phyloP scores from a whole-genome alignment of 1,140 invertebrate species.

The Matsumurasca onukii region DNA sequence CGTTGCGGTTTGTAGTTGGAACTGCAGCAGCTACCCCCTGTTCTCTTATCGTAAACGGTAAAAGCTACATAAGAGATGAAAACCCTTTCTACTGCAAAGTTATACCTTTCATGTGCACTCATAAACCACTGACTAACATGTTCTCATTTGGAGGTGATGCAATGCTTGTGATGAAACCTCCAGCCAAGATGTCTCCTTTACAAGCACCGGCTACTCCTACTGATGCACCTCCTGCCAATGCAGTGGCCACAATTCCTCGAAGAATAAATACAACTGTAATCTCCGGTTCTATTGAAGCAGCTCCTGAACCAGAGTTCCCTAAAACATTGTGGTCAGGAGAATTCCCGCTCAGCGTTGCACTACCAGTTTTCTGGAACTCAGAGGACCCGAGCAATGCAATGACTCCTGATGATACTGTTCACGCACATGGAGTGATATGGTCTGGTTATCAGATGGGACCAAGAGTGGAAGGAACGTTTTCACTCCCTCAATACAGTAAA shows the following conservation, averaged over 20 bases:
- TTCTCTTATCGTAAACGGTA: slow-evolving; percentile 30
- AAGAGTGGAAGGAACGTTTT: slow-evolving; percentile 29
- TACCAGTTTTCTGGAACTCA: slow-evolving; percentile 34
- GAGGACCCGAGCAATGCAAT: slow-evolving; percentile 10
- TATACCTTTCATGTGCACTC: slow-evolving; percentile 34
- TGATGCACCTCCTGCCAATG: too few species aligned
- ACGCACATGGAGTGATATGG: slow-evolving; percentile 35
- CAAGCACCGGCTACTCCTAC: neutral
- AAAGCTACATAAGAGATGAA: slow-evolving; percentile 8
- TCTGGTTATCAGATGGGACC: slow-evolving; percentile 31
- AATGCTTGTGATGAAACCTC: slow-evolving; percentile 29
- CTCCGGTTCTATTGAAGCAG: slow-evolving; percentile 27
- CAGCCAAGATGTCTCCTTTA: slow-evolving; percentile 23
- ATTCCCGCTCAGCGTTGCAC: slow-evolving; percentile 28
- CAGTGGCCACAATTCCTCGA: too few species aligned
- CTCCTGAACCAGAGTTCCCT: neutral
- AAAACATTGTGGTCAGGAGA: slow-evolving; percentile 34
- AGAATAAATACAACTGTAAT: slow-evolving; percentile 31
- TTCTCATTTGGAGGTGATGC: slow-evolving; percentile 35
- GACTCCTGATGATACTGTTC: slow-evolving; percentile 4
- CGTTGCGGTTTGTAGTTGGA: neutral
- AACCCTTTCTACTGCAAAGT: slow-evolving; percentile 34
- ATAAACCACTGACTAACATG: slow-evolving; percentile 6
- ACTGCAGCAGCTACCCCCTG: slow-evolving; percentile 10
- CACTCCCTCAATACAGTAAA: slow-evolving; percentile 34